phyloP scores from a whole-genome alignment of 2,797 vertebrate species.

The Heterohyrax brucei region DNA sequence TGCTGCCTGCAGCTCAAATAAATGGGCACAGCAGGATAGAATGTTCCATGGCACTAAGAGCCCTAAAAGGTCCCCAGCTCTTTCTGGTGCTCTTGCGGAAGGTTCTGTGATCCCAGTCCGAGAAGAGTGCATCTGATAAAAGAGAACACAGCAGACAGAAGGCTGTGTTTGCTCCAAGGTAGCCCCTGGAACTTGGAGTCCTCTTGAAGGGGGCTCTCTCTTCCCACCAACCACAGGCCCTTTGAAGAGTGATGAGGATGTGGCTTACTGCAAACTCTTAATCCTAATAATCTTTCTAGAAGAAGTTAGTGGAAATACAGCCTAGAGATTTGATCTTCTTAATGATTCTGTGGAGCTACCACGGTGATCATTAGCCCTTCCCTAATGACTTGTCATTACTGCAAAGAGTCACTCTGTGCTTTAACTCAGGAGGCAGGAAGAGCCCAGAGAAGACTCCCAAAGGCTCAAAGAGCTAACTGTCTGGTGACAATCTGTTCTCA shows the following conservation, averaged over 20 bases:
- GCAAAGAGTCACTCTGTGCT: neutral
- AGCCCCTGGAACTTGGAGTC: neutral
- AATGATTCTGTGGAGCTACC: neutral
- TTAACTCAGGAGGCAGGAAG: neutral
- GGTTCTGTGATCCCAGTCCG: neutral
- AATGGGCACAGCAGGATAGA: too few relatives aligned
- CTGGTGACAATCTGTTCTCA: neutral
- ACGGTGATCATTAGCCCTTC: neutral
- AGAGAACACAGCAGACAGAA: neutral
- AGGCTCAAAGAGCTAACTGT: neutral
- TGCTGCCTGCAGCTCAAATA: neutral
- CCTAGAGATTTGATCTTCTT: neutral
- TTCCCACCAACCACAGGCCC: neutral
- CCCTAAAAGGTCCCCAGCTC: neutral
- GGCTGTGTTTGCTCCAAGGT: fast-evolving
- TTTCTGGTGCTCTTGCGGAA: neutral
- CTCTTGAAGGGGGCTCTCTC: neutral
- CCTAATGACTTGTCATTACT: neutral
- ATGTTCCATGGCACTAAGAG: neutral
- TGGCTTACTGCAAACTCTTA: neutral
- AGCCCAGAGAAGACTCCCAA: neutral
- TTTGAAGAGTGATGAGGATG: neutral
- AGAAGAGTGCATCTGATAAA: neutral
- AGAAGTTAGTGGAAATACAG: neutral
- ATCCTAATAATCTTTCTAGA: neutral